Evolutionary conservation across 2,113 vertebrate species (phyloP).

Genomic region (Lagopus leucura): DNA sequence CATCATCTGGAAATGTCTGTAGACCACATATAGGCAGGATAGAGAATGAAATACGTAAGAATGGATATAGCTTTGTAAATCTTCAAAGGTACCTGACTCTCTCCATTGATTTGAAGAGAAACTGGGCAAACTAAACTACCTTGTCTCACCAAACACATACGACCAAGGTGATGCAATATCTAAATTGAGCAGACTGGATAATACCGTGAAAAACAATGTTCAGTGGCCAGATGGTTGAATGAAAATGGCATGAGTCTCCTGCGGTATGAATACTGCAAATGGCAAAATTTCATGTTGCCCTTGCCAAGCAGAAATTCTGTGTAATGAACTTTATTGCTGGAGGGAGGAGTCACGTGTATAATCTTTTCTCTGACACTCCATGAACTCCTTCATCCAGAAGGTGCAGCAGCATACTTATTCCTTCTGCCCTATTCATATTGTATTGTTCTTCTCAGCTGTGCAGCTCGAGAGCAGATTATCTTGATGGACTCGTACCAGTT

Average conservation of each 20-base stretch:
- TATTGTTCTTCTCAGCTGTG: background rate
- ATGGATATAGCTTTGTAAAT: background rate
- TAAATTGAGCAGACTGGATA: conserved; percentile 61
- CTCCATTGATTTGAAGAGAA: conserved; percentile 29
- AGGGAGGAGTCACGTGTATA: conserved; percentile 45
- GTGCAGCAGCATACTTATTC: conserved; percentile 39
- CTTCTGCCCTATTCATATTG: background rate
- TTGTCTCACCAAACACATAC: conserved; percentile 13
- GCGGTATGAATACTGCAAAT: conserved; percentile 39
- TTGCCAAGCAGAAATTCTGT: conserved; percentile 62
- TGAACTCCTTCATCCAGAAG: conserved; percentile 52
- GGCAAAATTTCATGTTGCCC: conserved; percentile 46
- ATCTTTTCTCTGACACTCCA: conserved; percentile 41
- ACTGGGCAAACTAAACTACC: conserved; percentile 6
- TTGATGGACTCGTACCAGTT: background rate
- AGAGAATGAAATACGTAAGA: background rate
- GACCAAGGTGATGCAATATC: conserved; percentile 59
- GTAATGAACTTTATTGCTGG: conserved; percentile 60
- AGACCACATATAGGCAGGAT: background rate
- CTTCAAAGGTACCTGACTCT: background rate
- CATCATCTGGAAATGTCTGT: background rate
- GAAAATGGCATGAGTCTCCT: conserved; percentile 66
- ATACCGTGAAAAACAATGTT: conserved; percentile 61
- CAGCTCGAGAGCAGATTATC: background rate
- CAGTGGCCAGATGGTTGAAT: conserved; percentile 66